Percentiles rank a stretch among this genome's conserved stretches.
Evolutionary conservation across 2,113 vertebrate genomes (phyloP).

Genomic region (Gavia stellata): DNA sequence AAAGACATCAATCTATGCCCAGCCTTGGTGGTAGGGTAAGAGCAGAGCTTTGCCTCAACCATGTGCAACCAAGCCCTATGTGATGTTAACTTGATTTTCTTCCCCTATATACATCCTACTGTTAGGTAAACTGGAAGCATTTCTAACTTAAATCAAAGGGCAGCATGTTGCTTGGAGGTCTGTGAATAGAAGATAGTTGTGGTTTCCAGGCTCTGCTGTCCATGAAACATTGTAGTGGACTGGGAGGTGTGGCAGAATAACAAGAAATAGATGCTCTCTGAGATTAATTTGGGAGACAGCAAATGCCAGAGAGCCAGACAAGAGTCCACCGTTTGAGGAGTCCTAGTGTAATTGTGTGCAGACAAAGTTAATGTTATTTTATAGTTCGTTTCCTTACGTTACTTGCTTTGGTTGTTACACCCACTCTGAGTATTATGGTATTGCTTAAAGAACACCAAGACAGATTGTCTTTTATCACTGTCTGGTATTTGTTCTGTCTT

Average conservation of each 20-base stretch:
- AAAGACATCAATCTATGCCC: neutral
- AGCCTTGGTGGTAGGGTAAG: neutral
- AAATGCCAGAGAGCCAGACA: neutral
- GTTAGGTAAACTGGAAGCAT: neutral
- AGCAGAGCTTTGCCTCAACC: neutral
- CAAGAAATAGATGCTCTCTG: neutral
- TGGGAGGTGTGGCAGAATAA: neutral
- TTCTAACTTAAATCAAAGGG: neutral
- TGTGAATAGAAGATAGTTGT: neutral
- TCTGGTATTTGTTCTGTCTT: neutral
- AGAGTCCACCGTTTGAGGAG: neutral
- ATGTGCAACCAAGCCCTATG: neutral
- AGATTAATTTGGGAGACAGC: neutral
- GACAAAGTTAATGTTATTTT: neutral
- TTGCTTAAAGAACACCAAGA: neutral
- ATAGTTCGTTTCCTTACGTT: neutral
- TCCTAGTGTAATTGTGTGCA: neutral
- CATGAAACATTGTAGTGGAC: neutral
- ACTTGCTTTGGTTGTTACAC: neutral
- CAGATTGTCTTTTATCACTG: neutral
- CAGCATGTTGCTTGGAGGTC: neutral
- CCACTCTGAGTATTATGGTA: neutral
- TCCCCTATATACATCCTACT: neutral
- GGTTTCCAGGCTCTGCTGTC: neutral
- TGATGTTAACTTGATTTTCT: neutral